These are phyloP conservation scores for Nemotelus pantherinus DNA, from an alignment of 2,888 invertebrate species.

Conservation along the genomic window DNA sequence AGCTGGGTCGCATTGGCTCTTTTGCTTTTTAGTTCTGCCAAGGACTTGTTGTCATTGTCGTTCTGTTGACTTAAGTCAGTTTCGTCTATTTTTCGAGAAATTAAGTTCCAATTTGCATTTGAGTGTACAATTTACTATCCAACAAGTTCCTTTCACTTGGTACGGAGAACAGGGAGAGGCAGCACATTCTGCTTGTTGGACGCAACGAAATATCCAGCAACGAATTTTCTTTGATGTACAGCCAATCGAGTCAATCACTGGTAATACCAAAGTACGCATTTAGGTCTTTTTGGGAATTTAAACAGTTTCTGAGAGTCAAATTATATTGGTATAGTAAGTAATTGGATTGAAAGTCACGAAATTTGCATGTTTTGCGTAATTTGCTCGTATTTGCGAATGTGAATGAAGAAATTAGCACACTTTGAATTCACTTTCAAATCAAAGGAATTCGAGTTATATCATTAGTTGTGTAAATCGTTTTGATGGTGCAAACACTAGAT, in stretches of 20 bases:
- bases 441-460: too few relatives aligned
- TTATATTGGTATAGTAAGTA: too few relatives aligned
- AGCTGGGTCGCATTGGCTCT: constrained; percentile 15
- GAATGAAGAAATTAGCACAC: too few relatives aligned
- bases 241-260: constrained; percentile 26
- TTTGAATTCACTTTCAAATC: too few relatives aligned
- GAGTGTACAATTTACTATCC: neutral
- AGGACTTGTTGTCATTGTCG: constrained; percentile 2
- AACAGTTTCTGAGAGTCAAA: too few relatives aligned
- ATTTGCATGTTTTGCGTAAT: too few relatives aligned
- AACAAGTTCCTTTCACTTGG: constrained; percentile 36
- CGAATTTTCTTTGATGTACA: constrained; percentile 29
- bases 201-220: neutral
- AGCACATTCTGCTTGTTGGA: neutral
- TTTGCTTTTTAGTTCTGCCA: neutral
- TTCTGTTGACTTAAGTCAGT: constrained; percentile 46
- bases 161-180: neutral
- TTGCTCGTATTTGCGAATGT: too few relatives aligned
- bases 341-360: too few relatives aligned
- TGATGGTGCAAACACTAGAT: too few relatives aligned
- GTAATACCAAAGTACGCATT: constrained; percentile 14
- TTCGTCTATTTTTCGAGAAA: constrained; percentile 49
- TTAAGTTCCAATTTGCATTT: constrained; percentile 50
- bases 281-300: too few relatives aligned
- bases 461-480: too few relatives aligned